These are phyloP conservation scores for Paramacrobiotus metropolitanus DNA, from an alignment of 1,140 invertebrate species.

Conservation along the genomic window DNA sequence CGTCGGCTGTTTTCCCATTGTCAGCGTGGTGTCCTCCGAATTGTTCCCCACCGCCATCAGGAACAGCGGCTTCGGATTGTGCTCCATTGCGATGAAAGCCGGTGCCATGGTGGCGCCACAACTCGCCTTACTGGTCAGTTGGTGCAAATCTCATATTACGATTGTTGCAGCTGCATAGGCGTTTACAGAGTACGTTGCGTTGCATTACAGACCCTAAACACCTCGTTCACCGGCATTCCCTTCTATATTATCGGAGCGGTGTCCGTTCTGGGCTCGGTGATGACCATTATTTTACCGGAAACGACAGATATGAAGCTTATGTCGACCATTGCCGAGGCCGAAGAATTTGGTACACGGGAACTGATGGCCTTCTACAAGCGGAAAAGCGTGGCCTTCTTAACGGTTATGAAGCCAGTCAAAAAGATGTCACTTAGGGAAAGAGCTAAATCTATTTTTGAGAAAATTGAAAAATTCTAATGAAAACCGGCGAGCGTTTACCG, in stretches of 20 bases:
- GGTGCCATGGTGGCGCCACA: slow-evolving; percentile 29
- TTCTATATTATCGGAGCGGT: background rate
- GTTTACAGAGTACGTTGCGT: background rate
- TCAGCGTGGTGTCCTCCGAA: slow-evolving; percentile 24
- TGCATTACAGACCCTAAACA: background rate
- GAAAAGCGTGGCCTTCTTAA: no score
- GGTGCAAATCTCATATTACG: background rate
- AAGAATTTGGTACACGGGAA: background rate
- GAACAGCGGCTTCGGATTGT: slow-evolving; percentile 26
- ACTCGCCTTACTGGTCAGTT: slow-evolving; percentile 17
- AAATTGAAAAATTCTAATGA: no score
- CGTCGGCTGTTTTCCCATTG: slow-evolving; percentile 16
- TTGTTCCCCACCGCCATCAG: slow-evolving; percentile 26
- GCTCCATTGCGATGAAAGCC: slow-evolving; percentile 27
- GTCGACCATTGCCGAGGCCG: background rate
- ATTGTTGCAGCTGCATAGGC: background rate
- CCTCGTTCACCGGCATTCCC: background rate
- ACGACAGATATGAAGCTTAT: background rate
- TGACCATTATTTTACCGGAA: background rate
- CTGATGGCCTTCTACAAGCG: no score
- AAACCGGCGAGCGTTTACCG: no score
- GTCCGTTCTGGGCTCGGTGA: background rate
- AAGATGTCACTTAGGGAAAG: no score
- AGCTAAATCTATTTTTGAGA: no score
- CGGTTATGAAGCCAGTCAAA: no score